Base-by-base conservation (phyloP, 2,888 invertebrate species). In the Caenorhabditis sp. region DNA sequence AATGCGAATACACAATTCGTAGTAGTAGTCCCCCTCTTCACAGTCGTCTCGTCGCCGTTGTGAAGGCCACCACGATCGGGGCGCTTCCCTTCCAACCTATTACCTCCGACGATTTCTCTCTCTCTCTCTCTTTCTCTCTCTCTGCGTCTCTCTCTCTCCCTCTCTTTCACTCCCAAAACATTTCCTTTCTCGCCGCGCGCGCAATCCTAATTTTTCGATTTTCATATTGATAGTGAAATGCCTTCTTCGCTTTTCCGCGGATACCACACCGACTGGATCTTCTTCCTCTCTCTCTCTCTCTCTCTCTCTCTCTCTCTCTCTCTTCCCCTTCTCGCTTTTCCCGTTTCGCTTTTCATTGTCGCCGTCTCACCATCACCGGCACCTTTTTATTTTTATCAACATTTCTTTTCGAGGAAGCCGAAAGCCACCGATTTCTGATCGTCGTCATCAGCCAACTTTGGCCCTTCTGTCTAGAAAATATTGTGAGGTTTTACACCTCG, bases 261-360 rank as follows among this genome's bases (percentile, higher is more conserved):
- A n/a, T n/a, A n/a, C n/a, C n/a, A n/a, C n/a, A n/a, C n/a, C n/a
- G n/a, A n/a, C n/a, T n/a, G n/a, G n/a, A 30, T 32, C 30, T 45
- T 48, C 48, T 37, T 24, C 50, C 22, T 11, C 32, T 32, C 20
- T 32, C 26, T 48, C 45, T 32, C 46, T 62, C 52, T 27, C n/a
- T 46, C 46, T 30, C 30, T 46, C 2, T 17, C 45, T 24, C 9
- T 35, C 9, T 2, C 6, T 35, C 35, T 35, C 35, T 35, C 13
- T 13, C 30, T 30, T 30, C 45, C 45, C 24, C 35, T 35, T 46
- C 26, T 58, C 30, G 30, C 30, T 30, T 39, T 63, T 43, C 52
- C 45, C 17, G 9, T 39, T 48, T 56, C 66, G 46, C 46, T 56
- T 55, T 66, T 20, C 37, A 4, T 9, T 26, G 11, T 27, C 43